phyloP scores from a whole-genome alignment of 2,113 vertebrate genomes.

The Nesoenas mayeri region DNA sequence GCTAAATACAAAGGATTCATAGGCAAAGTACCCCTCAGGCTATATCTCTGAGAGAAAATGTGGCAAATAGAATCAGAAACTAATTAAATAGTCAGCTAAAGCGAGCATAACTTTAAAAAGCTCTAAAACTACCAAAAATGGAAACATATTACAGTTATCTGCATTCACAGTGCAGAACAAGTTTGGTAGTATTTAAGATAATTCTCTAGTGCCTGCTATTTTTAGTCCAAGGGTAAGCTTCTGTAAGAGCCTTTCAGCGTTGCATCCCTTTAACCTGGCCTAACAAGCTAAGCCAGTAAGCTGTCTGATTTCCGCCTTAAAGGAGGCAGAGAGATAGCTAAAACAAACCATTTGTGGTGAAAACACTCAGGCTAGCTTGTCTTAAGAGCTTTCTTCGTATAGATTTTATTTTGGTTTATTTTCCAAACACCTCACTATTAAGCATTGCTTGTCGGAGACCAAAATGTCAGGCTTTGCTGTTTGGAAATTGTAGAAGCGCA shows the following conservation, averaged over 20 bases:
- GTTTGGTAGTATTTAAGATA: constrained; percentile 86
- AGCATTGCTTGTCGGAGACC: constrained; percentile 69
- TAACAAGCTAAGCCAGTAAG: constrained; percentile 95
- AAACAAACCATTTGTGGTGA: constrained; percentile 77
- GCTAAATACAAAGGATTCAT: constrained; percentile 67
- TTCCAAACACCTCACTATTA: constrained; percentile 49
- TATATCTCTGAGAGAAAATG: constrained; percentile 68
- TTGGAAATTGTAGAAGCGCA: constrained; percentile 55
- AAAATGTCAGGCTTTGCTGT: constrained; percentile 70
- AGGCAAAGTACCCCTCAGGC: constrained; percentile 58
- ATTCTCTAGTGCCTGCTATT: constrained; percentile 87
- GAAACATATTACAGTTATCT: constrained; percentile 84
- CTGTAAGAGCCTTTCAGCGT: constrained; percentile 87
- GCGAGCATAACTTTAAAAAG: constrained; percentile 72
- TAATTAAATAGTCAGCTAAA: constrained; percentile 81
- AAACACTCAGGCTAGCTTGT: constrained; percentile 68
- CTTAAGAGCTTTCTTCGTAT: constrained; percentile 72
- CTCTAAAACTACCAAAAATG: constrained; percentile 79
- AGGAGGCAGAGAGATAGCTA: constrained; percentile 75
- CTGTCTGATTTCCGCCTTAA: constrained; percentile 80
- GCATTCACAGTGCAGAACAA: constrained; percentile 78
- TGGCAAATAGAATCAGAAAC: constrained; percentile 77
- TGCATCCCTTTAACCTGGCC: constrained; percentile 91
- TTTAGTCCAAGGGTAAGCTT: constrained; percentile 93
- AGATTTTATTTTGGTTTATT: constrained; percentile 46